These are phyloP conservation scores for Corvus cornix DNA, from an alignment of 2,113 vertebrate species.

Conservation along the genomic window DNA sequence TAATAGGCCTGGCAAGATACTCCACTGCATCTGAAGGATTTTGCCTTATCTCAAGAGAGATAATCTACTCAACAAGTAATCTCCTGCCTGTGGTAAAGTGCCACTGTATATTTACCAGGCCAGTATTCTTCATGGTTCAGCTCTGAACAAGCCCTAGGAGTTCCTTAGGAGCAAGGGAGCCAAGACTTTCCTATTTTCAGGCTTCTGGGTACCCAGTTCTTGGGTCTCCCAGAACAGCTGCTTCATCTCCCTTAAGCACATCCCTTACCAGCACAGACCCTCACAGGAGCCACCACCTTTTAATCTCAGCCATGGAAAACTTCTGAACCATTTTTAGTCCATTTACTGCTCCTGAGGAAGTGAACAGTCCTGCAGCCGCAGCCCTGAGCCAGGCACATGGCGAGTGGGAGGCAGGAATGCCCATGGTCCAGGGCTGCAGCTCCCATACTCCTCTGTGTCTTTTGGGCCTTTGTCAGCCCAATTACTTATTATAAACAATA, in stretches of 20 bases:
- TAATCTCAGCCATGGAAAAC: not conserved
- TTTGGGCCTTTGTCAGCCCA: slow-evolving; percentile 83
- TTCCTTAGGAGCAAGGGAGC: not conserved
- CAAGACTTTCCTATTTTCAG: not conserved
- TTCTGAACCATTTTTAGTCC: accelerated
- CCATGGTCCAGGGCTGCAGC: accelerated
- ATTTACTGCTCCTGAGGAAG: accelerated
- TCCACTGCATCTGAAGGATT: slow-evolving; percentile 75
- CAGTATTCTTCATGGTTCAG: slow-evolving; percentile 8
- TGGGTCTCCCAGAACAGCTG: not conserved
- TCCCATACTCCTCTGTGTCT: slow-evolving; percentile 39
- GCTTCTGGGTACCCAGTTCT: not conserved
- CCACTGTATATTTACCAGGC: not conserved
- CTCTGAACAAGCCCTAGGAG: not conserved
- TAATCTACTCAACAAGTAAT: slow-evolving; percentile 83
- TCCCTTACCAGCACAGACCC: not conserved
- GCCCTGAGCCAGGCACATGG: accelerated
- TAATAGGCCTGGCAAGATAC: slow-evolving; percentile 80
- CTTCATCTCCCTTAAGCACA: accelerated
- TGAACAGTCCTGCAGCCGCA: accelerated
- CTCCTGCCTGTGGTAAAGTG: slow-evolving; percentile 61
- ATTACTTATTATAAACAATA: slow-evolving; percentile 98
- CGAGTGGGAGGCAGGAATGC: not conserved
- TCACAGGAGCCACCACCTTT: not conserved
- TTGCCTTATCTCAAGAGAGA: slow-evolving; percentile 76